These are phyloP conservation scores for Halcyon malimbica DNA, from an alignment of 2,113 vertebrate species.

Conservation along the genomic window DNA sequence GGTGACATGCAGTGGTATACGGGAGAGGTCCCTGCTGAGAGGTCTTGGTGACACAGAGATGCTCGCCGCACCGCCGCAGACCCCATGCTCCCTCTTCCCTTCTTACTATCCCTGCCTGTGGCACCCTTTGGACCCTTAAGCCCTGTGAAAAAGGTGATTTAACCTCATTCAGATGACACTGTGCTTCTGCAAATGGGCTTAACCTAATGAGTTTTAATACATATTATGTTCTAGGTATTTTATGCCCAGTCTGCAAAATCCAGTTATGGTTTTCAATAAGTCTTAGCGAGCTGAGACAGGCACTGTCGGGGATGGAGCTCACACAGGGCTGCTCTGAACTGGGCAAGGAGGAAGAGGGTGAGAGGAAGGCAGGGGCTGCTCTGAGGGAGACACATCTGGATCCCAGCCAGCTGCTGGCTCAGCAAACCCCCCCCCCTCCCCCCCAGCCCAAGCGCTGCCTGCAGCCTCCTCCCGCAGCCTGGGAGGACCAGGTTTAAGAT, in stretches of 20 bases:
- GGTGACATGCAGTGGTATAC: fast-evolving
- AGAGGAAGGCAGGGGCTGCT: not conserved
- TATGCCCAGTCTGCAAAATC: constrained; percentile 5
- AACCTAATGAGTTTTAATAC: not conserved
- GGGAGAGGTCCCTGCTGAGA: not conserved
- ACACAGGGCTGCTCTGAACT: not conserved
- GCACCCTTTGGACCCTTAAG: not conserved
- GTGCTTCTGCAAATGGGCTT: not conserved
- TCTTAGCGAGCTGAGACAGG: not conserved
- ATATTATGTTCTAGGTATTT: not conserved
- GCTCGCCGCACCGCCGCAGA: fast-evolving
- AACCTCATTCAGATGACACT: not conserved
- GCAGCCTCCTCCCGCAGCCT: not conserved
- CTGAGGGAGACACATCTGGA: not conserved
- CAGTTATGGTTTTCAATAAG: not conserved
- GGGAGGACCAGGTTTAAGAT: not conserved
- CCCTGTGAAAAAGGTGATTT: constrained; percentile 29
- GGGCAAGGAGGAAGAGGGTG: not conserved
- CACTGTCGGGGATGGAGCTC: not conserved
- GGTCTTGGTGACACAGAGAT: not conserved
- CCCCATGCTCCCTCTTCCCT: not conserved
- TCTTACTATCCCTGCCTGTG: fast-evolving
- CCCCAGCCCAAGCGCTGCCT: not conserved
- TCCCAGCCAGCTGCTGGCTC: not conserved
- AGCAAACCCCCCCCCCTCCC: not conserved